A percentile compares a stretch with the other conserved stretches of the same genome.
Conservation (phyloP, 2,888 invertebrate species). For the Drosophila cognata region DNA sequence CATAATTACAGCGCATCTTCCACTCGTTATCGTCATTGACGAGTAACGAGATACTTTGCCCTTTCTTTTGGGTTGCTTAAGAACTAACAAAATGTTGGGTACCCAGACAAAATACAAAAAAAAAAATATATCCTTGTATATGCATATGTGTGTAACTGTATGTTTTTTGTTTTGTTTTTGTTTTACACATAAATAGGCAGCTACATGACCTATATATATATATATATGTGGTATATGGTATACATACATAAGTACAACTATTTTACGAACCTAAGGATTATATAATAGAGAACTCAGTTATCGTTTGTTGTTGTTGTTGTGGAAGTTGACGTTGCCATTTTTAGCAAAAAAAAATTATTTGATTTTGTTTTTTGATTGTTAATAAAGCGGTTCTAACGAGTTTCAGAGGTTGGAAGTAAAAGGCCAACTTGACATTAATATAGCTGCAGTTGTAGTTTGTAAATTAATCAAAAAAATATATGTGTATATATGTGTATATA, state of each 20-base stretch:
- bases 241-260: conserved; percentile 50
- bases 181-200: conserved; percentile 27
- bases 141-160: conserved; percentile 13
- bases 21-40: conserved; percentile 15
- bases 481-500: conserved; percentile 31
- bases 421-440: conserved; percentile 31
- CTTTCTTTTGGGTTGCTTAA: conserved; percentile 33
- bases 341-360: conserved; percentile 19
- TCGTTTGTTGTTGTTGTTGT: conserved; percentile 35
- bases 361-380: conserved; percentile 38
- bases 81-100: conserved; percentile 30
- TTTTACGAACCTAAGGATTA: conserved; percentile 47
- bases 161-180: conserved; percentile 3
- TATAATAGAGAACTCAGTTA: conserved; percentile 59
- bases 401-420: conserved; percentile 27
- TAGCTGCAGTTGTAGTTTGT: conserved; percentile 37
- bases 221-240: conserved; percentile 17
- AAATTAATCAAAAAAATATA: conserved; percentile 64
- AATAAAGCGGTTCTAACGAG: conserved; percentile 59
- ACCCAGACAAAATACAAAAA: conserved; percentile 23
- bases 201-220: conserved; percentile 12
- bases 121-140: conserved; percentile 10
- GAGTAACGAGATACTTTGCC: conserved; percentile 11
- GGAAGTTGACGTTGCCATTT: conserved; percentile 46
- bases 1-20: conserved; percentile 52